phyloP scores from a whole-genome alignment of 1,140 invertebrate species.

The Psilanteris sp. region DNA sequence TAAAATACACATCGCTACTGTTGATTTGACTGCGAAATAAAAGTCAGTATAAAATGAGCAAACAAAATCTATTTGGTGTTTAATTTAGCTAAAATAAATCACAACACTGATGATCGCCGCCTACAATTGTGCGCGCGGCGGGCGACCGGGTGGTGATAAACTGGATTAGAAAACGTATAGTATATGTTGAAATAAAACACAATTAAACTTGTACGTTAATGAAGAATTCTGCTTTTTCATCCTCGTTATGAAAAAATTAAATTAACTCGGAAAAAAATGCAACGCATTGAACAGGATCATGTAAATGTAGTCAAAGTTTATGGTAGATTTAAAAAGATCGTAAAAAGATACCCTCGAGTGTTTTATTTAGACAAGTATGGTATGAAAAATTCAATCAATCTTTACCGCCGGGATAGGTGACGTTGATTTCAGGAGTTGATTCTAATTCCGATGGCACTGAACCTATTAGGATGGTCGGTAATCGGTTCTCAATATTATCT shows the following conservation, averaged over 20 bases:
- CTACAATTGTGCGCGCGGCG: not conserved
- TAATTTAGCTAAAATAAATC: constrained; percentile 30
- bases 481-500: constrained; percentile 63
- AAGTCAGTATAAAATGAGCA: constrained; percentile 13
- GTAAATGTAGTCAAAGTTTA: too few species aligned
- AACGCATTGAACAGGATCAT: too few species aligned
- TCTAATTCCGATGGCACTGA: constrained; percentile 70
- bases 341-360: too few species aligned
- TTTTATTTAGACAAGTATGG: too few species aligned
- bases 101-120: constrained; percentile 1
- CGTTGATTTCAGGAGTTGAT: constrained; percentile 70
- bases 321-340: too few species aligned
- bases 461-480: constrained; percentile 66
- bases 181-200: too few species aligned
- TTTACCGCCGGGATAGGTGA: constrained; percentile 71
- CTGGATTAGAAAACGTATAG: constrained; percentile 22
- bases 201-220: too few species aligned
- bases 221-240: too few species aligned
- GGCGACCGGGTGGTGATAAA: constrained; percentile 12
- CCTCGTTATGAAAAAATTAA: too few species aligned
- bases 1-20: constrained; percentile 1
- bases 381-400: too few species aligned
- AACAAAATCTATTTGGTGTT: constrained; percentile 16
- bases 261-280: too few species aligned
- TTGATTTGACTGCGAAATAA: constrained; percentile 5